Evolutionary conservation across 2,888 invertebrate genomes (phyloP), one percentile per base, ranked within the genome.

Genomic region (Ormia ochracea): DNA sequence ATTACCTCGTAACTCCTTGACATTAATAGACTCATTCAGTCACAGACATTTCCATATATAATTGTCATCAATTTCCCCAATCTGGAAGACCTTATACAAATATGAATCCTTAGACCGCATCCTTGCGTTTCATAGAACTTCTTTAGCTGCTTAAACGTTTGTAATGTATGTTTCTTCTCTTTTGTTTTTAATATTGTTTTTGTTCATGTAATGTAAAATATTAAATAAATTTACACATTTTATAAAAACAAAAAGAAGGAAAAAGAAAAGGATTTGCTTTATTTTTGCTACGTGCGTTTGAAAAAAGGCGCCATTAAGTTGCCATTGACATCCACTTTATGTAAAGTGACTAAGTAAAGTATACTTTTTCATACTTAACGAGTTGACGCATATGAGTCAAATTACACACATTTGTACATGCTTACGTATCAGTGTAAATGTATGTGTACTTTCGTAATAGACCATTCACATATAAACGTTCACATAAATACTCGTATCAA

Each of bases 251-350:
- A 50, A 43, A 12, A 31, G 17, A 28, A 72, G 17, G 19, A 36
- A 50, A 45, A 45, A 48, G 36, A 48, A 77, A 66, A 74, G 58
- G 74, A 66, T 74, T 78, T 69, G 26, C 56, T 73, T 72, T 68
- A 66, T 76, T 80, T 70, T 72, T 50, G 6, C 28, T 72, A 78
- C 73, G 78, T 78, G 75, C 78, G 78, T 79, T 81, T 56, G 17
- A 58, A 77, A 80, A 81, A 70, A 70, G 81, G 82, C 82, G 82
- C 82, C 82, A 82, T 81, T 79, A 81, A 82, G 80, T 82, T 83
- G 82, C 82, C 82, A 82, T 82, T 83, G 82, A 83, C 82, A 82
- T 83, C 78, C 82, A 81, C 82, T 79, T 81, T 70, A 82, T 81
- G 77, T 69, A 74, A 79, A 81, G 77, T 80, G 74, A 80, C 74